Evolutionary conservation across 2,888 invertebrate genomes (phyloP).

Genomic region (Ellobium chinense): DNA sequence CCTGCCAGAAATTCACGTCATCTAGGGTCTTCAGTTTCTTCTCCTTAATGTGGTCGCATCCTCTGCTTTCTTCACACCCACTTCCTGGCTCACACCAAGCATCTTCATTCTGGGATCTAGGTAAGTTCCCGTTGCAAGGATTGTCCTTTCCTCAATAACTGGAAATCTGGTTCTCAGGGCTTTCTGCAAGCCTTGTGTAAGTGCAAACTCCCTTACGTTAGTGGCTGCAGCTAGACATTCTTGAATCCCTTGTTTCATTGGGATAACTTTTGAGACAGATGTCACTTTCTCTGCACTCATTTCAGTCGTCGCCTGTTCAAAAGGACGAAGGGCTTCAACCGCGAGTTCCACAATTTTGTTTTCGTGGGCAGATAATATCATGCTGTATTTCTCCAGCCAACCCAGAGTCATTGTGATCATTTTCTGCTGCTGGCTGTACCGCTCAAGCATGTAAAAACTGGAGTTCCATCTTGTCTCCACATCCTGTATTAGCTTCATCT

Average conservation of each 20-base stretch:
- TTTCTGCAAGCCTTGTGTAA: no score
- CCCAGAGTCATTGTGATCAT: not conserved
- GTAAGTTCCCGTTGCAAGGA: no score
- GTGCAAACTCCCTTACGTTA: no score
- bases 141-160: no score
- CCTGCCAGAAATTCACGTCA: no score
- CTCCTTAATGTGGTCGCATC: no score
- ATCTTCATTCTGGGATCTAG: no score
- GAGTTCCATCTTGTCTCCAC: not conserved
- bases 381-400: not conserved
- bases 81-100: no score
- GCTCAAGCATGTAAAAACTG: not conserved
- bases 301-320: constrained; percentile 3
- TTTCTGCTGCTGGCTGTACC: not conserved
- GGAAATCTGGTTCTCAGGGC: no score
- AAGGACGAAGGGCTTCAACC: not conserved
- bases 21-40: no score
- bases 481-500: not conserved
- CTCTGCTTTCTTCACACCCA: no score
- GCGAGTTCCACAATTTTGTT: not conserved
- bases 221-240: not conserved
- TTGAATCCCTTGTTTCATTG: not conserved
- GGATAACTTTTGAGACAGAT: not conserved
- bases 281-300: not conserved
- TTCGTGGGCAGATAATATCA: not conserved